Percentiles rank a stretch among this genome's conserved stretches.
Evolutionary conservation across 2,797 vertebrate species (phyloP).

Genomic region (Rhinoraja longicauda): DNA sequence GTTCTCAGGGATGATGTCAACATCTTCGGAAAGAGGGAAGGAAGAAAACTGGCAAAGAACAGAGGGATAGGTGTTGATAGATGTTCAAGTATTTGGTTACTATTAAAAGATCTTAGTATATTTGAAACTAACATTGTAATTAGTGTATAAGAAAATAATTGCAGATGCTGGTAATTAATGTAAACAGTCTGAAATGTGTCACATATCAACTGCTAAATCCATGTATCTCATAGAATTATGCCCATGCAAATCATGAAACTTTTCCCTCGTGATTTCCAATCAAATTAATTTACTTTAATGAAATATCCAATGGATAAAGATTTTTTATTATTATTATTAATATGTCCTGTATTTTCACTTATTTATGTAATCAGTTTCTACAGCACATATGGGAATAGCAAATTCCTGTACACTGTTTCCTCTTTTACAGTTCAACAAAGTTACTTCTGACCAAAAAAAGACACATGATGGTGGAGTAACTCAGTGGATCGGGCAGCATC

Average conservation of each 20-base stretch:
- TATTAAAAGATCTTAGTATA: neutral
- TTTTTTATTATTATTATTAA: neutral
- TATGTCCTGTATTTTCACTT: neutral
- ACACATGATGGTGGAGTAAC: too few species aligned
- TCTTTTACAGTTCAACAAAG: neutral
- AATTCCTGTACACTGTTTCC: neutral
- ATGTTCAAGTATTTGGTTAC: neutral
- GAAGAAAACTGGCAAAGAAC: neutral
- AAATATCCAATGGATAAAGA: neutral
- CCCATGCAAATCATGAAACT: neutral
- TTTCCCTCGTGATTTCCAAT: neutral
- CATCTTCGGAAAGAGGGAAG: neutral
- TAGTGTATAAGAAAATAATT: too few species aligned
- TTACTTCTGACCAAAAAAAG: neutral
- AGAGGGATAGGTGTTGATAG: neutral
- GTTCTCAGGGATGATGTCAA: neutral
- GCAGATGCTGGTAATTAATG: neutral
- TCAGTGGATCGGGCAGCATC: too few species aligned
- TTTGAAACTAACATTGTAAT: neutral
- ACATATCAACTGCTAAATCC: neutral
- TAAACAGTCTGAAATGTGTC: neutral
- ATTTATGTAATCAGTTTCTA: neutral
- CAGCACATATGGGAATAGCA: neutral
- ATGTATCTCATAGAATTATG: neutral
- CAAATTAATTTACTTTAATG: neutral